A percentile compares a stretch with the other conserved stretches of the same genome.
phyloP scores from a whole-genome alignment of 1,140 invertebrate genomes.

The Euglossa dilemma region DNA sequence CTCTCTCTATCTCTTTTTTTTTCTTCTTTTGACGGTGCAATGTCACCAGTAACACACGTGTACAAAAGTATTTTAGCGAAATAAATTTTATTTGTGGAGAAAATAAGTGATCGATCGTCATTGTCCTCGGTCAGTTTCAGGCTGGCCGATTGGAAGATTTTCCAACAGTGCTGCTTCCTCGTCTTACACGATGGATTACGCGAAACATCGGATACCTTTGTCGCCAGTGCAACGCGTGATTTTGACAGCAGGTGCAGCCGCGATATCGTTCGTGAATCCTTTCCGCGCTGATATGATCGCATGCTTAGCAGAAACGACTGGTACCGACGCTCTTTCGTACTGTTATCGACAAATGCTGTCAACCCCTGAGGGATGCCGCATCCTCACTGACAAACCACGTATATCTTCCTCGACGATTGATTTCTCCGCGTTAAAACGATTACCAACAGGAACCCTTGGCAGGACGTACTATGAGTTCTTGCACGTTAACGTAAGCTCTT shows the following conservation, averaged over 20 bases:
- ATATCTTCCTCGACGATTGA: constrained; percentile 94
- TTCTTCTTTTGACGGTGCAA: not conserved
- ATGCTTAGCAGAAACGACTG: constrained; percentile 95
- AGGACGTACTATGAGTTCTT: constrained; percentile 93
- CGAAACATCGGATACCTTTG: constrained; percentile 87
- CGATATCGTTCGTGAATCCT: constrained; percentile 89
- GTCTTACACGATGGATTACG: constrained; percentile 82
- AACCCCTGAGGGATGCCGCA: constrained; percentile 87
- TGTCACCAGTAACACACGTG: constrained; percentile 31
- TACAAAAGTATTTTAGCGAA: constrained; percentile 62
- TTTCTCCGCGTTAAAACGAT: constrained; percentile 86
- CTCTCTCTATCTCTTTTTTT: no score
- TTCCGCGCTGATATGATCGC: constrained; percentile 95
- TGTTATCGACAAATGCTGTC: constrained; percentile 87
- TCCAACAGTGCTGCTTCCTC: constrained; percentile 43
- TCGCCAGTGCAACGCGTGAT: constrained; percentile 89
- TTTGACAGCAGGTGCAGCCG: constrained; percentile 90
- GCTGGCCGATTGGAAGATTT: constrained; percentile 58
- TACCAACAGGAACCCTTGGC: constrained; percentile 93
- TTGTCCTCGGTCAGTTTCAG: constrained; percentile 72
- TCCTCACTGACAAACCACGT: constrained; percentile 90
- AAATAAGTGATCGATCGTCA: constrained; percentile 37
- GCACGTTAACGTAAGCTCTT: constrained; percentile 86
- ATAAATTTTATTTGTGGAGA: constrained; percentile 71
- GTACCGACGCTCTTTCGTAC: constrained; percentile 86